Percentiles rank a stretch among this genome's conserved stretches.
Conservation (phyloP, 1,140 invertebrate species). For the Drosophila trapezifrons region DNA sequence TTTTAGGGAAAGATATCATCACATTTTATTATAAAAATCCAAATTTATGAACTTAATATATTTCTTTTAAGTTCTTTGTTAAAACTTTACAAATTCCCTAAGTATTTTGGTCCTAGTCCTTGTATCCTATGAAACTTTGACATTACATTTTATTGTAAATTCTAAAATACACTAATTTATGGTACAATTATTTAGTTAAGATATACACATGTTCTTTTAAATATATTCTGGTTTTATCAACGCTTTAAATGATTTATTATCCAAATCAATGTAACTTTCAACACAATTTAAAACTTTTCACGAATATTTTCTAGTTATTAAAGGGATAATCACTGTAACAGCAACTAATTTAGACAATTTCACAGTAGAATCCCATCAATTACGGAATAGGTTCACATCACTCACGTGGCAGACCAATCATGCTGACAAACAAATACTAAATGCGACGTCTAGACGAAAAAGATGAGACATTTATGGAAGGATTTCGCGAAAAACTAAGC, state of each 20-base stretch:
- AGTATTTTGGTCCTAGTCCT: too few species aligned
- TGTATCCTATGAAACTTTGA: too few species aligned
- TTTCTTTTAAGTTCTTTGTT: too few species aligned
- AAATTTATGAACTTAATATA: too few species aligned
- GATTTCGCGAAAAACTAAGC: conserved; percentile 21
- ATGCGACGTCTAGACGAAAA: conserved; percentile 24
- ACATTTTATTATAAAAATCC: too few species aligned
- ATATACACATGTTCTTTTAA: too few species aligned
- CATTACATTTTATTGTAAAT: too few species aligned
- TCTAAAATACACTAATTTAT: too few species aligned
- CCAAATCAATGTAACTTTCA: neutral
- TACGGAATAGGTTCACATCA: conserved; percentile 40
- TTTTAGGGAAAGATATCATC: too few species aligned
- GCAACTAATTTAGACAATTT: conserved; percentile 46
- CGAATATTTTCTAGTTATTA: neutral
- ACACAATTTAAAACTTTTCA: neutral
- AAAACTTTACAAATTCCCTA: too few species aligned
- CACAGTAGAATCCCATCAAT: conserved; percentile 35
- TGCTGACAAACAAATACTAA: conserved; percentile 50
- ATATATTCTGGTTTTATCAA: too few species aligned
- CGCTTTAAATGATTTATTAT: neutral
- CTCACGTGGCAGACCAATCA: conserved; percentile 77
- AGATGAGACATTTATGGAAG: conserved; percentile 32
- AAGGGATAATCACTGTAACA: conserved; percentile 8
- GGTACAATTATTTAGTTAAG: too few species aligned